Conservation (phyloP, 1,140 invertebrate genomes). For the Belonocnema kinseyi region DNA sequence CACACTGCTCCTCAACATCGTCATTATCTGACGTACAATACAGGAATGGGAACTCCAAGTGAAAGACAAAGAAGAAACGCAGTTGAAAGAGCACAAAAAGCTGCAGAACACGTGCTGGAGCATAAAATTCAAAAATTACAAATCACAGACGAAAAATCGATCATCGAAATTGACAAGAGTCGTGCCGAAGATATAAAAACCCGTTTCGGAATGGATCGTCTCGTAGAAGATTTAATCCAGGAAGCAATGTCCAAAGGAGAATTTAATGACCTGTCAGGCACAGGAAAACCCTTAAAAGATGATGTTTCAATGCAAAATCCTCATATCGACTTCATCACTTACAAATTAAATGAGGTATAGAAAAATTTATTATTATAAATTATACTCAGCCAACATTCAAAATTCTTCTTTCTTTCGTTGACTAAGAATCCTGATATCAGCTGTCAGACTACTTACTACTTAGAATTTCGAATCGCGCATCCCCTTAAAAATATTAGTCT, state of each 20-base stretch:
- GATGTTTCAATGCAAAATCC: constrained; percentile 80
- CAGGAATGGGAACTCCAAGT: constrained; percentile 85
- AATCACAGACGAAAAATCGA: constrained; percentile 79
- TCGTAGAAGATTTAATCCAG: constrained; percentile 93
- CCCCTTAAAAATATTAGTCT: too few species aligned
- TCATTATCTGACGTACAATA: constrained; percentile 87
- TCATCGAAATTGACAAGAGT: constrained; percentile 80
- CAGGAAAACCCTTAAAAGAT: constrained; percentile 86
- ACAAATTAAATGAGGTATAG: constrained; percentile 89
- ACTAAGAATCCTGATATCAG: too few species aligned
- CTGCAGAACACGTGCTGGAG: constrained; percentile 85
- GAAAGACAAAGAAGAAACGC: constrained; percentile 86
- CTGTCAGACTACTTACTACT: too few species aligned
- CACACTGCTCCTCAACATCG: constrained; percentile 92
- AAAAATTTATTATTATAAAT: neutral
- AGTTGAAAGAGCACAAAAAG: constrained; percentile 82
- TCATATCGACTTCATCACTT: constrained; percentile 90
- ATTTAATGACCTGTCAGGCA: constrained; percentile 88
- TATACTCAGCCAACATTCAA: too few species aligned
- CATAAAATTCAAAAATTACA: constrained; percentile 83
- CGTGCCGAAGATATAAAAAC: constrained; percentile 84
- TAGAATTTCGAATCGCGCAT: too few species aligned
- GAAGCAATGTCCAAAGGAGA: constrained; percentile 92
- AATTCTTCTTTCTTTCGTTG: too few species aligned
- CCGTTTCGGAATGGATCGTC: constrained; percentile 87